Percentiles rank a stretch among this genome's conserved stretches.
These are phyloP conservation scores for Andinoacara biseriatus DNA, from an alignment of 2,113 vertebrate genomes.

Conservation along the genomic window DNA sequence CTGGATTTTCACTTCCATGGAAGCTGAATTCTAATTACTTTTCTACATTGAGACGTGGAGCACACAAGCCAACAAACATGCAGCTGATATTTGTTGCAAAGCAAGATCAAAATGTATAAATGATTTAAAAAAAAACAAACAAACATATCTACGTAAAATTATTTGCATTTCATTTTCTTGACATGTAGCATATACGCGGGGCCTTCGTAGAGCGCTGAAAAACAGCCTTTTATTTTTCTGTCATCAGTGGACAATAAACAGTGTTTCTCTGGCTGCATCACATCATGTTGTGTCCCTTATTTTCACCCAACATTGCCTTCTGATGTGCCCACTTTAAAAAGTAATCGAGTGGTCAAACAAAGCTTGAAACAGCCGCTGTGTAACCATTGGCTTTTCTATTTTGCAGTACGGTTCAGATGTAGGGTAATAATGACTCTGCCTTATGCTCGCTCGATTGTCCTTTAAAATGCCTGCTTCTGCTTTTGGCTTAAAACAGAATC, in stretches of 20 bases:
- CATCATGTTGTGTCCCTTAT: conserved; percentile 45
- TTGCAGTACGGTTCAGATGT: conserved; percentile 51
- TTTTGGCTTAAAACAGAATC: conserved; percentile 34
- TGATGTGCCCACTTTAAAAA: conserved; percentile 70
- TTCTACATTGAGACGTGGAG: conserved; percentile 11
- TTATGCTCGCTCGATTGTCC: conserved; percentile 58
- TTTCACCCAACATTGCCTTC: conserved; percentile 62
- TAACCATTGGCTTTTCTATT: conserved; percentile 59
- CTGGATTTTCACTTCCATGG: conserved; percentile 59
- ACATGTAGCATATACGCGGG: neutral
- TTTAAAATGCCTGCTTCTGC: conserved; percentile 52
- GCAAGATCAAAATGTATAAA: neutral
- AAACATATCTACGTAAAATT: neutral
- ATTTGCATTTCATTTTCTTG: conserved; percentile 13
- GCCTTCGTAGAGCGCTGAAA: neutral
- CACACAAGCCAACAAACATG: conserved; percentile 1
- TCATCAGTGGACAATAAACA: conserved; percentile 43
- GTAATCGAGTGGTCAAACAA: conserved; percentile 72
- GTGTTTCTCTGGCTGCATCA: conserved; percentile 22
- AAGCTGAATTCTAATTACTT: conserved; percentile 65
- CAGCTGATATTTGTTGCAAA: conserved; percentile 12
- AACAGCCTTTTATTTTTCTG: conserved; percentile 16
- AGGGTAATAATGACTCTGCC: conserved; percentile 56
- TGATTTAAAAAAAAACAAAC: neutral
- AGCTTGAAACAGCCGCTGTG: conserved; percentile 42